Conservation (phyloP, 2,888 invertebrate species). For the Adelphocoris suturalis region DNA sequence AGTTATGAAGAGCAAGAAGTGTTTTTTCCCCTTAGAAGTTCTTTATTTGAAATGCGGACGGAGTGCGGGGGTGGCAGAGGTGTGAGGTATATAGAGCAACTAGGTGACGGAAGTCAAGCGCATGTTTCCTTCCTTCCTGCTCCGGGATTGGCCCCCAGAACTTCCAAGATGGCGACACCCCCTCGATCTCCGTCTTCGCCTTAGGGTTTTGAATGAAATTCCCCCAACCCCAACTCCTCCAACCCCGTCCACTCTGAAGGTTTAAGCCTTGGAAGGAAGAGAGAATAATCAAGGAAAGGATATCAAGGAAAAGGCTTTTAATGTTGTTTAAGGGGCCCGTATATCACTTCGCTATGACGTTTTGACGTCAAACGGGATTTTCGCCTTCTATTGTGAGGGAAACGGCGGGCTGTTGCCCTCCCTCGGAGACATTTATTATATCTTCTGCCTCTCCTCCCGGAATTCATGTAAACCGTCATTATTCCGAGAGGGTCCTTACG, state of each 20-base stretch:
- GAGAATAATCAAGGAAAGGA: constrained; percentile 66
- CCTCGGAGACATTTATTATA: constrained; percentile 67
- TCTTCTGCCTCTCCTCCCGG: constrained; percentile 22
- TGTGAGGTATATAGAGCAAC: constrained; percentile 50
- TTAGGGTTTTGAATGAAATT: constrained; percentile 55
- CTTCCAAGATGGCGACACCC: constrained; percentile 69
- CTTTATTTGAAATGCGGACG: not conserved
- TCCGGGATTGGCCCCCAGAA: constrained; percentile 70
- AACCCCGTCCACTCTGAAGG: not conserved
- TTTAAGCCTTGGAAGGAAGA: constrained; percentile 54
- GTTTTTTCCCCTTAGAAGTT: constrained; percentile 3
- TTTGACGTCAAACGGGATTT: constrained; percentile 71
- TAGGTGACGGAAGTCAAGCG: constrained; percentile 71
- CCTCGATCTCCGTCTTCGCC: constrained; percentile 46
- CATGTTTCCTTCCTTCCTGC: constrained; percentile 72
- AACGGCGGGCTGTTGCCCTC: constrained; percentile 46
- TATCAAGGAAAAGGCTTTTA: constrained; percentile 69
- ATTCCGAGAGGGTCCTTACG: constrained; percentile 37
- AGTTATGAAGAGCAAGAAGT: constrained; percentile 48
- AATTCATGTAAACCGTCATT: constrained; percentile 67
- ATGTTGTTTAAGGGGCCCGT: constrained; percentile 72
- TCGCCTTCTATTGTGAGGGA: constrained; percentile 53
- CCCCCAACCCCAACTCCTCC: constrained; percentile 22
- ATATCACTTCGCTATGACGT: constrained; percentile 63
- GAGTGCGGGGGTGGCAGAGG: constrained; percentile 27